Evolutionary conservation across 2,888 invertebrate genomes (phyloP).

Genomic region (Cryptus viduatorius): DNA sequence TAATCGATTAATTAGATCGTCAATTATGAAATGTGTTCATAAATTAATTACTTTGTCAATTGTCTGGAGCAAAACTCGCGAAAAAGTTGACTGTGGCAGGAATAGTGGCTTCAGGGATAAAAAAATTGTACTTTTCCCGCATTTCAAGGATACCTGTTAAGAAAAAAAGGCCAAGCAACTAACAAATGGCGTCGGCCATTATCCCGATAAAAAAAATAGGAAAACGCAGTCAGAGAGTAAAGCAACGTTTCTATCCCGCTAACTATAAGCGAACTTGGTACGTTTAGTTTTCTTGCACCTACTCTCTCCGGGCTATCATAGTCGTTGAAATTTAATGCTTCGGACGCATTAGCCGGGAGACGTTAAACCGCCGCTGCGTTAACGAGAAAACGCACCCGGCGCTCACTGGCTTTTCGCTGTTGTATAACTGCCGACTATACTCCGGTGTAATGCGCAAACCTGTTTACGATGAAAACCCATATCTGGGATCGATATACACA

Average conservation of each 20-base stretch:
- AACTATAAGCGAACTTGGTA: not conserved
- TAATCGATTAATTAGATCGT: too few species aligned
- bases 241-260: slow-evolving; percentile 18
- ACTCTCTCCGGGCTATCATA: slow-evolving; percentile 24
- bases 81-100: too few species aligned
- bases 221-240: slow-evolving; percentile 10
- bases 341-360: slow-evolving; percentile 55
- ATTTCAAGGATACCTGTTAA: not conserved
- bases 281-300: slow-evolving; percentile 11
- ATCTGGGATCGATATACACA: not conserved
- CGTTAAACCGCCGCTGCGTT: slow-evolving; percentile 40
- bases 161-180: not conserved
- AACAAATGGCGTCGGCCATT: not conserved
- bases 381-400: slow-evolving; percentile 57
- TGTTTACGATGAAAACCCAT: slow-evolving; percentile 45
- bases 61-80: too few species aligned
- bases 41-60: too few species aligned
- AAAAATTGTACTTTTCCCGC: too few species aligned
- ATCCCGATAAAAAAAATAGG: not conserved
- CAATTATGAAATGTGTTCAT: too few species aligned
- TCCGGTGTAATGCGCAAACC: slow-evolving; percentile 42
- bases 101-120: too few species aligned
- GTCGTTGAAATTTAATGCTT: slow-evolving; percentile 63
- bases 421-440: slow-evolving; percentile 36
- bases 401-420: slow-evolving; percentile 46